Base-by-base conservation (phyloP, 1,140 invertebrate species). In the Varroa destructor region DNA sequence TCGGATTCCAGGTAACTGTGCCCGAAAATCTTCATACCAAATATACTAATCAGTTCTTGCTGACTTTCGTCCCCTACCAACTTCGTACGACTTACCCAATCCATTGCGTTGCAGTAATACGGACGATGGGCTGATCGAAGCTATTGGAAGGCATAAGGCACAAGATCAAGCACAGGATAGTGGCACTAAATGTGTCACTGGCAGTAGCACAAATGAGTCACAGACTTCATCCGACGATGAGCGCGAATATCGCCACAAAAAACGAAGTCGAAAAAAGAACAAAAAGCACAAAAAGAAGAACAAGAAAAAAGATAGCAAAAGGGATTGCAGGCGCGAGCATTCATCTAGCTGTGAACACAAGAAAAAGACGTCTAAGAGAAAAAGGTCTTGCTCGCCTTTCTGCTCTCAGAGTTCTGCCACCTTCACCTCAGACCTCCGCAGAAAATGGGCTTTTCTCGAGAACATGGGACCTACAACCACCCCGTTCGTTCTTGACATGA, bases 401-500 rank as follows among this genome's bases (percentile, higher is more conserved):
- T 36, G 14, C 40, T 67, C 61, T 40, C 10, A 37, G 2, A 67
- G 61, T 40, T 37, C 37, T 14, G 12, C 14, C 46, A 40, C 61
- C 1, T 67, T 46, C 5, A 40, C 61, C 3, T 67, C 61, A 4
- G 40, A 12, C 8, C 61, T 67, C 12, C 40, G 46, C 14, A 40
- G 61, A 3, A 67, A 67, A 37, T 67, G 61, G 61, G 61, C 14
- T 1, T 67, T 67, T 8, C 61, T 67, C 12, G 61, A 67, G 8
- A 37, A 67, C 36, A 40, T 67, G 1, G 61, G 61, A 36, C 61
- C 61, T 12, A 67, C 61, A 3, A 67, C 14, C 14, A 67, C 37
- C 1, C 40, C 10, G 12, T 67, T 36, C 37, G 46, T 67, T 46
- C 40, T 67, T 2, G 61, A 67, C 40, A 12, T 46, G 1, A 14